Evolutionary conservation across 2,888 invertebrate genomes (phyloP), one percentile per base, ranked within the genome.

Genomic region (Tachina lurida): DNA sequence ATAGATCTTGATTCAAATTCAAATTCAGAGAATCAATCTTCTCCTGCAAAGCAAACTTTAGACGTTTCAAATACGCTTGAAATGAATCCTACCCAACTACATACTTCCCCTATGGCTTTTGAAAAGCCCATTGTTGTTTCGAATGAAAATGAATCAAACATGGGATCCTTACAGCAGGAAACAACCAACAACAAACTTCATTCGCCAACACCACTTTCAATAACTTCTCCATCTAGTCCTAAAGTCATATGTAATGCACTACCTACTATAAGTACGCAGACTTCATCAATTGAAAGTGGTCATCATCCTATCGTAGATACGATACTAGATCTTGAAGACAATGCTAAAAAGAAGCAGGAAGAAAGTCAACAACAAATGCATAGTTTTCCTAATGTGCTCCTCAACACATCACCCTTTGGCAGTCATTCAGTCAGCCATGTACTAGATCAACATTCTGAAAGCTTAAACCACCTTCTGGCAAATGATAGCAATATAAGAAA

Each of bases 1-100:
- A 92, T 92, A 49, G 92, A 92, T 86, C 87, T 92, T 67, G 92
- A 92, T 87, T 92, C 92, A 0, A 92, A 91, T 58, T 92, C 92
- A 9, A 91, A 90, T 83, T 90, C 91, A 0, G 88, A 70, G 7
- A 67, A 80, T 15, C 39, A 43, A 31, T 5, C 19, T 12, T 52
- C 71, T 52, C 62, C 71, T 43, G 80, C 65, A 60, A 78, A 87
- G 52, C 86, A 74, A 79, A 62, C 83, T 47, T 52, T 76, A 49
- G 88, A 89, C 47, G 67, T 60, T 74, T 41, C 63, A 41, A 22
- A 86, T 75, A 47, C 87, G 75, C 3, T 62, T 17, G 45, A 78
- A 19, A 7, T 63, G 9, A 71, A 78, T 56, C 19, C 73, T 19
- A 13, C 88, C 76, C 31, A 88, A 31, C 17, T 77, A 17, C 52